Evolutionary conservation across 1,140 invertebrate species (phyloP).

Genomic region (Heliconius hermathena): DNA sequence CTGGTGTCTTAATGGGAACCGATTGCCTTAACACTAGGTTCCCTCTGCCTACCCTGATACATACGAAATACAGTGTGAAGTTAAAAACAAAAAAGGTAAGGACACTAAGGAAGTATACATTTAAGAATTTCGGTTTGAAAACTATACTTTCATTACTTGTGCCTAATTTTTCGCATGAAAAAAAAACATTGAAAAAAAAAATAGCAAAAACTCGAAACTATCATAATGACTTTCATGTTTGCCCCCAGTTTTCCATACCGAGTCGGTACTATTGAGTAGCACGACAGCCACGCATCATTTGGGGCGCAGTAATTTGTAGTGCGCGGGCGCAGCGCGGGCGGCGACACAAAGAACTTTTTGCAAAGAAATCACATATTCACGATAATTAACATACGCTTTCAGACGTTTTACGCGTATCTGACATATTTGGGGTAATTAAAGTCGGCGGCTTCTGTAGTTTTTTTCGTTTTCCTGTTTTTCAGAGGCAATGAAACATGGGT

Average conservation of each 20-base stretch:
- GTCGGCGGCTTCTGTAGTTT: slow-evolving; percentile 13
- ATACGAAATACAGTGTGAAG: neutral
- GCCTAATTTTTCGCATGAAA: neutral
- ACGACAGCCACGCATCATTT: slow-evolving; percentile 43
- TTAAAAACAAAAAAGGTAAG: neutral
- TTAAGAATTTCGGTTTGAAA: neutral
- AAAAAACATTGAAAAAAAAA: neutral
- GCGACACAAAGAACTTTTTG: slow-evolving; percentile 33
- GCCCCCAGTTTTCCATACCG: neutral
- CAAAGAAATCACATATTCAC: slow-evolving; percentile 34
- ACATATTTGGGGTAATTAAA: slow-evolving; percentile 58
- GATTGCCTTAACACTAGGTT: too few relatives aligned
- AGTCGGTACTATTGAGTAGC: slow-evolving; percentile 14
- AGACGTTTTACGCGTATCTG: slow-evolving; percentile 37
- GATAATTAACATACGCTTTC: slow-evolving; percentile 47
- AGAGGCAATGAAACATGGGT: neutral
- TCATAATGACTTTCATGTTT: slow-evolving; percentile 25
- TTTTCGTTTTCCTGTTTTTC: neutral
- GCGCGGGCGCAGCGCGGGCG: slow-evolving; percentile 26
- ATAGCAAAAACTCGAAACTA: neutral
- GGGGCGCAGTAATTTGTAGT: slow-evolving; percentile 33
- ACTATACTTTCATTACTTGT: neutral
- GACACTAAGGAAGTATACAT: too few relatives aligned
- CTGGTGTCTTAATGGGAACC: too few relatives aligned
- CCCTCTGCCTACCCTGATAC: too few relatives aligned